Evolutionary conservation across 2,888 invertebrate genomes (phyloP).

Genomic region (Microdon myrmicae): DNA sequence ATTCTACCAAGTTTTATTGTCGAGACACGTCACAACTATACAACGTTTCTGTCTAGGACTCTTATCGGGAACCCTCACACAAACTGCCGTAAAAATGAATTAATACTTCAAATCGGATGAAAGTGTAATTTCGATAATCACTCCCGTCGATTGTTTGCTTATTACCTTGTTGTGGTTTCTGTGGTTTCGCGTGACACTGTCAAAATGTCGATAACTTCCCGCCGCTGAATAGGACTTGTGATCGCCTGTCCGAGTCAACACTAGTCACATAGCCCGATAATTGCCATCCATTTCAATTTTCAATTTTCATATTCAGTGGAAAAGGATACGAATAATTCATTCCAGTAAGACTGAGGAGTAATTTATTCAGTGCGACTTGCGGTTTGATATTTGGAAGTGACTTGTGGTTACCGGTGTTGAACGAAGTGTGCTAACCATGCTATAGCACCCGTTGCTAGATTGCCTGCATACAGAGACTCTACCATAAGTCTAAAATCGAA

Average conservation of each 20-base stretch:
- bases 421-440: too few species aligned
- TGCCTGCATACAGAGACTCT: too few species aligned
- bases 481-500: too few species aligned
- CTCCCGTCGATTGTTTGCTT: too few species aligned
- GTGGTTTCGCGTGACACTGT: constrained; percentile 47
- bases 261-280: constrained; percentile 12
- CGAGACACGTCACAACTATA: too few species aligned
- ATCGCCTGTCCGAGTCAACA: constrained; percentile 21
- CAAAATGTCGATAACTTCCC: constrained; percentile 25
- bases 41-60: too few species aligned
- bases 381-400: too few species aligned
- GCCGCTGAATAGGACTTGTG: constrained; percentile 10
- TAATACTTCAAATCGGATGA: constrained; percentile 12
- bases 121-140: constrained; percentile 17
- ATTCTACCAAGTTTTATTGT: too few species aligned
- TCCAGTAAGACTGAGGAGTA: constrained; percentile 20
- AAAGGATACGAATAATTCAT: constrained; percentile 37
- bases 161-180: constrained; percentile 15
- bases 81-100: constrained; percentile 8
- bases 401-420: not conserved
- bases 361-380: constrained; percentile 35
- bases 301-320: constrained; percentile 29
- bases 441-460: too few species aligned
- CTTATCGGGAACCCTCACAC: too few species aligned
- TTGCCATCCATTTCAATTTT: constrained; percentile 6